These are phyloP conservation scores for Boleophthalmus pectinirostris DNA, from an alignment of 2,113 vertebrate species.

Conservation along the genomic window DNA sequence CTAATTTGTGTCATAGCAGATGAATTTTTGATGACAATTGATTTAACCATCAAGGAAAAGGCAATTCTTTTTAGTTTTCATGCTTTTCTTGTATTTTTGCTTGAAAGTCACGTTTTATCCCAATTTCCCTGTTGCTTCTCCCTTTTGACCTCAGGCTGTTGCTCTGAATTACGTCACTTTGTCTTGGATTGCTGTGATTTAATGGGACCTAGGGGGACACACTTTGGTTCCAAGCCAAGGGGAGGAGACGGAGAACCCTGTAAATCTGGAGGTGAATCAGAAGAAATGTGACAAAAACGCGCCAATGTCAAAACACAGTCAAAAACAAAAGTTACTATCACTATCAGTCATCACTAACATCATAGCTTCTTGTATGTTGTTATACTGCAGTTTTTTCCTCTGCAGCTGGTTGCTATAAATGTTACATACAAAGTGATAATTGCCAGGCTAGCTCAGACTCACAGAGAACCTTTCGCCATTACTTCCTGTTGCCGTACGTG, in stretches of 20 bases:
- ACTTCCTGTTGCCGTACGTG: neutral
- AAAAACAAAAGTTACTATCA: neutral
- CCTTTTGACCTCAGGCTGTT: conserved; percentile 5
- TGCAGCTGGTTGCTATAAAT: conserved; percentile 22
- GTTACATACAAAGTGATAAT: conserved; percentile 34
- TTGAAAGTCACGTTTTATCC: neutral
- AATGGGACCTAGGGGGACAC: conserved; percentile 10
- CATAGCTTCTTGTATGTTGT: neutral
- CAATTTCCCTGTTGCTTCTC: neutral
- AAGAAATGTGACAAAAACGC: neutral
- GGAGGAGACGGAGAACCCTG: neutral
- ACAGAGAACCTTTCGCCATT: conserved; percentile 2
- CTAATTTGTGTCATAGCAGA: too few relatives aligned
- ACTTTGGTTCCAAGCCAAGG: neutral
- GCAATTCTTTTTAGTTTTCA: neutral
- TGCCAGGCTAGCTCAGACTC: conserved; percentile 10
- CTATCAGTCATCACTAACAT: neutral
- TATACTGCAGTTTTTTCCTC: neutral
- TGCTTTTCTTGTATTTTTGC: neutral
- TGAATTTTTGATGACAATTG: neutral
- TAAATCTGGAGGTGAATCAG: conserved; percentile 7
- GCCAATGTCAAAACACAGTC: neutral
- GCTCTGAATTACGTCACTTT: conserved; percentile 8
- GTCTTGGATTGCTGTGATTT: conserved; percentile 9
- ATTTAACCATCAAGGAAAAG: neutral